Evolutionary conservation across 2,888 invertebrate genomes (phyloP).

Genomic region (Meta bourneti): DNA sequence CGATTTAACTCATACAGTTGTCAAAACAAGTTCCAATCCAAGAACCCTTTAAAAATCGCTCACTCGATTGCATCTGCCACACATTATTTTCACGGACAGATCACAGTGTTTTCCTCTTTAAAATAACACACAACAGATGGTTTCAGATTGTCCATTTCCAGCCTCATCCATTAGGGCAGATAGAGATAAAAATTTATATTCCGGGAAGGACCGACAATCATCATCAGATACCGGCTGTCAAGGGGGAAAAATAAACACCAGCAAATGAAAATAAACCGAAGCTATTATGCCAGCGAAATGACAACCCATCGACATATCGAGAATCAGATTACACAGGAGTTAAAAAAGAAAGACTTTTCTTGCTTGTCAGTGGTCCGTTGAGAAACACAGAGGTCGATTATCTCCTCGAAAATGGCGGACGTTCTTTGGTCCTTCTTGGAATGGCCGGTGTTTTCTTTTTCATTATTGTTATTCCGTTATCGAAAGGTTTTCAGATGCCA

Average conservation of each 20-base stretch:
- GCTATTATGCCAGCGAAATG: conserved; percentile 46
- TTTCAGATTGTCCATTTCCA: too few species aligned
- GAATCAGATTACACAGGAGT: conserved; percentile 37
- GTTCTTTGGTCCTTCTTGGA: conserved; percentile 31
- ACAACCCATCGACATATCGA: conserved; percentile 63
- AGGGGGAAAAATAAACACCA: conserved; percentile 22
- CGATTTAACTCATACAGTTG: too few species aligned
- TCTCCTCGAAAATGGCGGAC: conserved; percentile 31
- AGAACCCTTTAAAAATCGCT: too few species aligned
- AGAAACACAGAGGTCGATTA: conserved; percentile 57
- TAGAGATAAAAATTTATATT: too few species aligned
- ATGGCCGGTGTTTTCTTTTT: not conserved
- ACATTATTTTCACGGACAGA: too few species aligned
- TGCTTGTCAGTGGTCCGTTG: conserved; percentile 17
- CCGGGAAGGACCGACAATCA: too few species aligned
- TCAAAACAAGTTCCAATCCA: too few species aligned
- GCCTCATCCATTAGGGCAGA: too few species aligned
- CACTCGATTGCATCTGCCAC: too few species aligned
- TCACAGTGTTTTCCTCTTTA: too few species aligned
- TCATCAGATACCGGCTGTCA: not conserved
- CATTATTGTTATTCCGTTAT: not conserved
- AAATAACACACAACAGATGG: too few species aligned
- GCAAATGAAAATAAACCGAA: conserved; percentile 50
- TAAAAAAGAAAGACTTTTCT: conserved; percentile 15
- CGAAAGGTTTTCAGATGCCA: conserved; percentile 18